Percentiles rank a stretch among this genome's conserved stretches.
phyloP scores from a whole-genome alignment of 2,888 invertebrate species.

The Cerceris ruficornis region DNA sequence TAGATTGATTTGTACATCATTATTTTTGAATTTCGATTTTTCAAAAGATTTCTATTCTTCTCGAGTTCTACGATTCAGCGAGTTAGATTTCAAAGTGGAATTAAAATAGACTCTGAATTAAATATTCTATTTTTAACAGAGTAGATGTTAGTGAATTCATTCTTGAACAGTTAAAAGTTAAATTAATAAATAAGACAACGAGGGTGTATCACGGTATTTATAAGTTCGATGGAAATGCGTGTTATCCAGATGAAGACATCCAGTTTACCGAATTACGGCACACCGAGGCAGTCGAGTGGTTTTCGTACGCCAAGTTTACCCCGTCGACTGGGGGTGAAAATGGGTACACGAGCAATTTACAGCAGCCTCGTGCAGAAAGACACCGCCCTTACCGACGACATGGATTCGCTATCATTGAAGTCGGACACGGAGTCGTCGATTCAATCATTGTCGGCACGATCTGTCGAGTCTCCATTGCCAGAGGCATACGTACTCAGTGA shows the following conservation, averaged over 20 bases:
- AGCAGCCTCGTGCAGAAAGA: conserved; percentile 74
- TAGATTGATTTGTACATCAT: not conserved
- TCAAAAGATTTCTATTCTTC: no score
- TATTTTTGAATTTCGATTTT: not conserved
- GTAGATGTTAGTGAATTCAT: no score
- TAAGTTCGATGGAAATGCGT: not conserved
- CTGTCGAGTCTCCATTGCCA: conserved; percentile 80
- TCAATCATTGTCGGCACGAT: conserved; percentile 76
- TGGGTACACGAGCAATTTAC: conserved; percentile 88
- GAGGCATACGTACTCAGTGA: conserved; percentile 84
- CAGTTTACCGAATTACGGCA: conserved; percentile 77
- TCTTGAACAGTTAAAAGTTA: not conserved
- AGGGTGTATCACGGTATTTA: not conserved
- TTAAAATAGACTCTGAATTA: no score
- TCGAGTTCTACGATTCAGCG: no score
- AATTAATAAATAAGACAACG: not conserved
- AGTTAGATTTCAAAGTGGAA: no score
- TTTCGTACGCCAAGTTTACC: conserved; percentile 76
- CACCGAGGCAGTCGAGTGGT: conserved; percentile 71
- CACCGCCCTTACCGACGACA: conserved; percentile 76
- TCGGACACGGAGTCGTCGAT: conserved; percentile 79
- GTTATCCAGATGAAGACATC: conserved; percentile 75
- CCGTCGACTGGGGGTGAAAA: conserved; percentile 87
- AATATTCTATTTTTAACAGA: no score
- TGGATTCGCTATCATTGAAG: conserved; percentile 76